These are phyloP conservation scores for Ctenopoma kingsleyae DNA, from an alignment of 2,797 vertebrate species.

Conservation along the genomic window DNA sequence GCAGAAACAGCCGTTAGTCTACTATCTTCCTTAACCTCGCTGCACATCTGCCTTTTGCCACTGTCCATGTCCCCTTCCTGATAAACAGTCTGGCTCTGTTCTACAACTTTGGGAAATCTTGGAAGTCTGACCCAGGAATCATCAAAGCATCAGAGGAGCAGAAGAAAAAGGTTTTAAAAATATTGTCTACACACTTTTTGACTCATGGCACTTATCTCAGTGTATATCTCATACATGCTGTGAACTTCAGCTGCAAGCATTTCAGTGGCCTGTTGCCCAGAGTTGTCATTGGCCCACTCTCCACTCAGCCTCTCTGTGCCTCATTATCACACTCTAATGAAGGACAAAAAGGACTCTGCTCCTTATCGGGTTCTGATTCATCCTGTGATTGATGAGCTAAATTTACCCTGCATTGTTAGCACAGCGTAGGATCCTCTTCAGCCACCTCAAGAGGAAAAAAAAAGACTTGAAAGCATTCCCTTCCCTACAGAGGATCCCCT, in stretches of 20 bases:
- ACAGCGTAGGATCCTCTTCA: neutral
- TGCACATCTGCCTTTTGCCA: slow-evolving; percentile 94
- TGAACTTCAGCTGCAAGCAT: neutral
- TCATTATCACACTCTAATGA: slow-evolving; percentile 54
- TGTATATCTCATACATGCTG: no score
- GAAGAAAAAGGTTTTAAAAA: slow-evolving; percentile 92
- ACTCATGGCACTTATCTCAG: neutral
- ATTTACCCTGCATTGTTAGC: slow-evolving; percentile 61
- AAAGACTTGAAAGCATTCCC: slow-evolving; percentile 42
- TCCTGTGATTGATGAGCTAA: slow-evolving; percentile 57
- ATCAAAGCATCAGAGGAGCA: slow-evolving; percentile 99
- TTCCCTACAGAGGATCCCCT: slow-evolving; percentile 11
- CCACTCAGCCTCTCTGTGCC: slow-evolving; percentile 12
- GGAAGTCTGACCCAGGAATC: slow-evolving; percentile 99
- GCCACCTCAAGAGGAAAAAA: slow-evolving; percentile 8
- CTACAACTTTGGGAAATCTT: slow-evolving; percentile 99
- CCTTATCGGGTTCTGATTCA: slow-evolving; percentile 7
- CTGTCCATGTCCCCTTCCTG: slow-evolving; percentile 96
- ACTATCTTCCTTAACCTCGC: slow-evolving; percentile 86
- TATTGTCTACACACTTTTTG: neutral
- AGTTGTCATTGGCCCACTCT: neutral
- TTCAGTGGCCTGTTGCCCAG: neutral
- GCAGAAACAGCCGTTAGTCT: neutral
- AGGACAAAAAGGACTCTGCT: slow-evolving; percentile 19
- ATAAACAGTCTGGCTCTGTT: slow-evolving; percentile 95